Evolutionary conservation across 2,113 vertebrate genomes (phyloP), one percentile per base, ranked within the genome.

Genomic region (Prinia subflava): DNA sequence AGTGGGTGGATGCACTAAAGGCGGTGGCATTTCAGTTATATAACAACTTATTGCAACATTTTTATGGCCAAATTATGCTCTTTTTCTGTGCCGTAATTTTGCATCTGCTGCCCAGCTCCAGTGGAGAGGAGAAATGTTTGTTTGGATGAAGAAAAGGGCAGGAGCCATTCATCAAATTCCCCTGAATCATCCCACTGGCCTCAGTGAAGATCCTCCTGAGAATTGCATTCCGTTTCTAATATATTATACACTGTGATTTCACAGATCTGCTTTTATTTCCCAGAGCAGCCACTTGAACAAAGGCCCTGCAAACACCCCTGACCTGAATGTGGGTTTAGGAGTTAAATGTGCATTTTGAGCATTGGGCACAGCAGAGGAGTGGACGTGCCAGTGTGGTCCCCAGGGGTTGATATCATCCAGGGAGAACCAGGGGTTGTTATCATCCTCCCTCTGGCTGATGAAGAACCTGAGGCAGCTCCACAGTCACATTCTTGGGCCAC

Each of bases 21-120:
- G 89, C 95, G 70, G 84, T 94, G 92, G 95, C 95, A 95, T 97
- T 97, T 97, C 94, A 78, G 97, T 96, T 97, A 89, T 77, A 88
- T 96, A 97, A 96, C 92, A 91, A 95, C 97, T 97, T 97, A 97
- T 96, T 97, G 94, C 94, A 97, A 92, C 86, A 89, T 84, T 92
- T 97, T 97, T 95, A 97, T 95, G 86, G 91, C 90, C 96, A 97
- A 97, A 97, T 97, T 96, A 95, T 97, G 92, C 87, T 96, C 89
- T 94, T 89, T 95, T 93, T 94, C 96, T 96, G 63, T 68, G 94
- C 69, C 64, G 77, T 94, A 92, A 96, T 97, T 97, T 97, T 92
- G 91, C 81, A 85, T 95, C 92, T 94, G 94, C 78, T 96, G 68
- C 94, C 94, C 73, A n/a, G 67, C 90, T 94, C 76, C 80, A 79